A percentile compares a stretch with the other conserved stretches of the same genome.
These are phyloP conservation scores for Polietes domitor DNA, from an alignment of 2,888 invertebrate genomes.

Conservation along the genomic window DNA sequence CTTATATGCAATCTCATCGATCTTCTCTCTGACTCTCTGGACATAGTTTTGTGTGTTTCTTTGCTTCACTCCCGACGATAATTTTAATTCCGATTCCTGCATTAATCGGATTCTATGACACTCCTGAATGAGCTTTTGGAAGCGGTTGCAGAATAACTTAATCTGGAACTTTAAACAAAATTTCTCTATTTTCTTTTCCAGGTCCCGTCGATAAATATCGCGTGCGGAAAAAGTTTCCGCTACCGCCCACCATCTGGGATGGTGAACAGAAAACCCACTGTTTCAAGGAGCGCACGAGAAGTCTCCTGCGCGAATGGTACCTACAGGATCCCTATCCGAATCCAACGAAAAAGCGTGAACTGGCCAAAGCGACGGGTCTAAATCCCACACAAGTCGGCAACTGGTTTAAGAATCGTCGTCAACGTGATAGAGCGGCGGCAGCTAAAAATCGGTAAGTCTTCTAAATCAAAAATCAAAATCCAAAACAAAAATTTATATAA, in stretches of 20 bases:
- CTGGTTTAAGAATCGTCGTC: constrained; percentile 95
- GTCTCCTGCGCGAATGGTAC: constrained; percentile 98
- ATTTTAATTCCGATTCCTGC: too few species aligned
- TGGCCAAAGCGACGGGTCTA: constrained; percentile 94
- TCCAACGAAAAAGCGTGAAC: constrained; percentile 94
- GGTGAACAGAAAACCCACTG: constrained; percentile 98
- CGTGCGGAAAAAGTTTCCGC: constrained; percentile 95
- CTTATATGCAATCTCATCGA: too few species aligned
- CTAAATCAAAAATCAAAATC: not conserved
- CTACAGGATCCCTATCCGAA: constrained; percentile 98
- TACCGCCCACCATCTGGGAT: constrained; percentile 96
- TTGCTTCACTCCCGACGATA: too few species aligned
- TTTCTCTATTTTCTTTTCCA: constrained; percentile 56
- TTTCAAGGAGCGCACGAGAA: constrained; percentile 97
- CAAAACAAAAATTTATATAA: not conserved
- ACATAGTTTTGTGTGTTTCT: too few species aligned
- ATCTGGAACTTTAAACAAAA: too few species aligned
- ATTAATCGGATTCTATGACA: too few species aligned
- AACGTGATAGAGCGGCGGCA: constrained; percentile 93
- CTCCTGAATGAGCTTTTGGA: too few species aligned
- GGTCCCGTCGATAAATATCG: constrained; percentile 96
- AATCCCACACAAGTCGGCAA: constrained; percentile 97
- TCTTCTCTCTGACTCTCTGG: too few species aligned
- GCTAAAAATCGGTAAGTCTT: constrained; percentile 95
- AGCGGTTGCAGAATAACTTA: too few species aligned